Percentiles rank a stretch among this genome's conserved stretches.
Conservation (phyloP, 2,797 vertebrate genomes). For the Artibeus jamaicensis region DNA sequence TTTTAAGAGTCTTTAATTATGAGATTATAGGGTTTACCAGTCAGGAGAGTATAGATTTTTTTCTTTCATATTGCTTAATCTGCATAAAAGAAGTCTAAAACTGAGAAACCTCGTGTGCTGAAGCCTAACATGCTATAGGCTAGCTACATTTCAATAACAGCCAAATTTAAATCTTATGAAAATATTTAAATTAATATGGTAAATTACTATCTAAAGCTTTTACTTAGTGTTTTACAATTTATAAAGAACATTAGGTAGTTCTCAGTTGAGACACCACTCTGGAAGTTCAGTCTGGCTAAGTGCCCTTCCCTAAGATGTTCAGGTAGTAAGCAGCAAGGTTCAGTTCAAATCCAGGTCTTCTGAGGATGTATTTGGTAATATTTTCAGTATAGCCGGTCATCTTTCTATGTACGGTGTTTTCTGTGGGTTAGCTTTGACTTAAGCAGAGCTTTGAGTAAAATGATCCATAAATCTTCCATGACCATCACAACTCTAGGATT, state of each 20-base stretch:
- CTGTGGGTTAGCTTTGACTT: not conserved
- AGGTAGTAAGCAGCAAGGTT: not conserved
- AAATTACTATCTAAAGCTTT: not conserved
- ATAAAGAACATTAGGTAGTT: not conserved
- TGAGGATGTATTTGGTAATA: not conserved
- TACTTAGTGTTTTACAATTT: not conserved
- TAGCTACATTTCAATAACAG: not conserved
- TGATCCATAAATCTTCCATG: not conserved
- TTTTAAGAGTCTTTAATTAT: not conserved
- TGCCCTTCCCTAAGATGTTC: not conserved
- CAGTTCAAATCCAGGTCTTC: not conserved
- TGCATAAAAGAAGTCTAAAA: not conserved
- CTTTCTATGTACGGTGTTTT: not conserved
- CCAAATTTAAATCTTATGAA: not conserved
- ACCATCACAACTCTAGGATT: not conserved
- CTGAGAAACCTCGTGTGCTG: not conserved
- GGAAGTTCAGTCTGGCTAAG: not conserved
- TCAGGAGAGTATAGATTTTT: not conserved
- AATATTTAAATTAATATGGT: not conserved
- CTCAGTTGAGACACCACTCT: not conserved
- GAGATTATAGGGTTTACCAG: not conserved
- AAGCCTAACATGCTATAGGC: not conserved
- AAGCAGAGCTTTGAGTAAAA: constrained; percentile 12
- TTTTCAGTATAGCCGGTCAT: not conserved
- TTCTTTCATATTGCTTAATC: not conserved